Percentiles rank a stretch among this genome's conserved stretches.
Evolutionary conservation across 1,140 invertebrate species (phyloP).

Genomic region (Drosophila sechellia): DNA sequence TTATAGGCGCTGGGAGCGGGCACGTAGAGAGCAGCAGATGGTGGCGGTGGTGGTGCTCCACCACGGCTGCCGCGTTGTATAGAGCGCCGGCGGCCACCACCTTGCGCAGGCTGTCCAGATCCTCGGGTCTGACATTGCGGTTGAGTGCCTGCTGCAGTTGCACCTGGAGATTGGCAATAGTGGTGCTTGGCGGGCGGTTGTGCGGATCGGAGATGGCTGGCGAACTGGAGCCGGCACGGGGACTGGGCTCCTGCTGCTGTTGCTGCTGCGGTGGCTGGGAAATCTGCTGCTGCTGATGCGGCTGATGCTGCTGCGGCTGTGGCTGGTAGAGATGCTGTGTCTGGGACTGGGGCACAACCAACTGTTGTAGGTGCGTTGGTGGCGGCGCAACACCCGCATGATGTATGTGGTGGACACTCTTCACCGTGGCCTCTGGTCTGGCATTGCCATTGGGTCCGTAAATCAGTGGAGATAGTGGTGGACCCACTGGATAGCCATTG

Average conservation of each 20-base stretch:
- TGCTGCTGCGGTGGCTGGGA: constrained; percentile 34
- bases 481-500: constrained; percentile 36
- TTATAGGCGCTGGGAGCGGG: constrained; percentile 39
- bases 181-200: constrained; percentile 70
- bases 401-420: constrained; percentile 63
- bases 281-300: constrained; percentile 30
- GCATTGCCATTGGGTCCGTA: constrained; percentile 53
- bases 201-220: constrained; percentile 58
- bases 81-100: constrained; percentile 72
- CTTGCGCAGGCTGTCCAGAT: constrained; percentile 76
- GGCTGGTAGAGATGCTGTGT: constrained; percentile 57
- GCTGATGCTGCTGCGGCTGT: constrained; percentile 44
- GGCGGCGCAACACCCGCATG: constrained; percentile 50
- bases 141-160: constrained; percentile 71
- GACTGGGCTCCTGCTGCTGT: constrained; percentile 45
- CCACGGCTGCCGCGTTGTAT: constrained; percentile 51
- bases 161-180: constrained; percentile 74
- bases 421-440: constrained; percentile 26
- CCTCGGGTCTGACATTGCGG: constrained; percentile 70
- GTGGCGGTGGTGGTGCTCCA: constrained; percentile 29
- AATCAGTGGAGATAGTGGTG: constrained; percentile 59
- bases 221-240: constrained; percentile 48
- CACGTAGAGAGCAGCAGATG: constrained; percentile 29
- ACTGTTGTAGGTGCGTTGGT: constrained; percentile 44
- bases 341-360: constrained; percentile 43